Evolutionary conservation across 2,113 vertebrate genomes (phyloP).

Genomic region (Mugil cephalus): DNA sequence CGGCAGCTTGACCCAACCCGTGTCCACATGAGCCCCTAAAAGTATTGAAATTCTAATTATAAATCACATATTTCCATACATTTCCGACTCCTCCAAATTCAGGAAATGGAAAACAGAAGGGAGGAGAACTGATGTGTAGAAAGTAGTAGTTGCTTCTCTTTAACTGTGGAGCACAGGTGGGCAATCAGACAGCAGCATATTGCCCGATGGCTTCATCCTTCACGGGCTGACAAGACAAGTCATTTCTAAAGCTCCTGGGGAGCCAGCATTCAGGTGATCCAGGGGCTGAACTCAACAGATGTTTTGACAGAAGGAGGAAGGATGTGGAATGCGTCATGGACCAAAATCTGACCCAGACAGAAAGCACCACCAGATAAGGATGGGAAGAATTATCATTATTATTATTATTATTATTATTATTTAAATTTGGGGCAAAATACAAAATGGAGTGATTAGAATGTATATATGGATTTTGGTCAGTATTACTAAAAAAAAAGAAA

Average conservation of each 20-base stretch:
- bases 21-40: neutral
- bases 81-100: neutral
- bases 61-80: neutral
- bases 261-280: conserved; percentile 57
- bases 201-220: conserved; percentile 61
- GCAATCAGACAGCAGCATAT: conserved; percentile 68
- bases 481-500: no score
- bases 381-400: neutral
- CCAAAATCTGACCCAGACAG: conserved; percentile 32
- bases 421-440: no score
- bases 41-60: neutral
- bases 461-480: no score
- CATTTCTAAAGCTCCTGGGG: conserved; percentile 65
- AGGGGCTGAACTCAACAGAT: conserved; percentile 57
- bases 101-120: neutral
- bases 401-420: no score
- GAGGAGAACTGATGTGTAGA: conserved; percentile 27
- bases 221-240: conserved; percentile 58
- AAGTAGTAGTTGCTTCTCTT: conserved; percentile 41
- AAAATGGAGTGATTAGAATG: no score
- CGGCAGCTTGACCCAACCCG: neutral
- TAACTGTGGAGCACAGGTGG: conserved; percentile 63
- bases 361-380: neutral
- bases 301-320: conserved; percentile 44
- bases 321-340: conserved; percentile 36